Conservation (phyloP, 2,888 invertebrate genomes). For the Lathronympha strigana region DNA sequence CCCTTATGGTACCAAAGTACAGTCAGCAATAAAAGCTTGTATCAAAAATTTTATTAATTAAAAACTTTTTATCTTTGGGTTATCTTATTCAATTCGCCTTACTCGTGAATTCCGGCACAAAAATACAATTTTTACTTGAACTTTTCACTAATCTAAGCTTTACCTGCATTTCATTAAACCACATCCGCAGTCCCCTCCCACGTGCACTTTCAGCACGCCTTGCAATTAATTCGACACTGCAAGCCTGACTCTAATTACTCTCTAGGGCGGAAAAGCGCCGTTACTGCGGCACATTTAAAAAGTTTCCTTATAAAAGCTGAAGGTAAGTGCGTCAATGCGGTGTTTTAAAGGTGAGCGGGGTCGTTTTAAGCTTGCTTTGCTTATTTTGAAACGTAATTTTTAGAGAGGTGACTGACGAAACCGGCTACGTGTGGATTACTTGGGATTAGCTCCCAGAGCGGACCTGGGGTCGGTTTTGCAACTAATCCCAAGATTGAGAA, state of each 20-base stretch:
- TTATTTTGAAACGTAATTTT: background rate
- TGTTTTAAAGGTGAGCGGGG: background rate
- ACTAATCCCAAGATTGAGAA: too few relatives aligned
- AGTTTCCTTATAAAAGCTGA: slow-evolving; percentile 28
- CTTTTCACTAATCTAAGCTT: too few relatives aligned
- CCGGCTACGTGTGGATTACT: too few relatives aligned
- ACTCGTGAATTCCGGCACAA: too few relatives aligned
- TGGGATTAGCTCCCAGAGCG: too few relatives aligned
- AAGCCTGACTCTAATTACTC: slow-evolving; percentile 29
- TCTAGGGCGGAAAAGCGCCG: slow-evolving; percentile 4
- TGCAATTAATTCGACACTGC: slow-evolving; percentile 23
- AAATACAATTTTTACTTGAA: background rate
- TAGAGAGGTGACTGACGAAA: too few relatives aligned
- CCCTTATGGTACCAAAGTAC: too few relatives aligned
- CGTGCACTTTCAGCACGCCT: slow-evolving; percentile 6
- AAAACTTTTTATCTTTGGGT: too few relatives aligned
- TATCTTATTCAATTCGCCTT: too few relatives aligned
- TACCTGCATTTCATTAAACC: background rate
- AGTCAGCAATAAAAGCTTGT: too few relatives aligned
- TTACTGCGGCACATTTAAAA: slow-evolving; percentile 14
- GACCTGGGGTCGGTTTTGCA: too few relatives aligned
- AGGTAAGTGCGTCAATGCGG: slow-evolving; percentile 36
- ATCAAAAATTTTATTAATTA: too few relatives aligned
- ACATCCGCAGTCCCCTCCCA: background rate
- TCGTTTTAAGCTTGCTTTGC: background rate